These are phyloP conservation scores for Stichopus chloronotus DNA, from an alignment of 35 echinoderm and acorn worm species.

Conservation along the genomic window DNA sequence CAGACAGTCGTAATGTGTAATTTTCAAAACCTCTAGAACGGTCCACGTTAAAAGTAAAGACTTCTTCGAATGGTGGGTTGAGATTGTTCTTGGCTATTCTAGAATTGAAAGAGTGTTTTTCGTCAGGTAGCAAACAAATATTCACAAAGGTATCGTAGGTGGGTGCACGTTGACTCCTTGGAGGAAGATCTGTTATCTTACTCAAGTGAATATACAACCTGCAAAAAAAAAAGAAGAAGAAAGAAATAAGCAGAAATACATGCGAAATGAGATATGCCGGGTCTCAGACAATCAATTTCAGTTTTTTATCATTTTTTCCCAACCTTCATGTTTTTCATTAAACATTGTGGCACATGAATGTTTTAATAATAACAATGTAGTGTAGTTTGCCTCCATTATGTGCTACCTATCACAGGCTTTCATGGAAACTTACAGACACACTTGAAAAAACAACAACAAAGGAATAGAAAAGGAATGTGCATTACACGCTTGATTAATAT, in stretches of 20 bases:
- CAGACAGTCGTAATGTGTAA: slow-evolving; percentile 58
- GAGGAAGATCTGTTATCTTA: slow-evolving; percentile 59
- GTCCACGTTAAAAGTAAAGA: slow-evolving; percentile 60
- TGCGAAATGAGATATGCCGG: neutral
- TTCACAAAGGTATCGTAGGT: slow-evolving; percentile 63
- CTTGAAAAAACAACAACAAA: too few relatives aligned
- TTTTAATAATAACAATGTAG: too few relatives aligned
- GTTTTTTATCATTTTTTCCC: too few relatives aligned
- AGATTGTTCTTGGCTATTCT: slow-evolving; percentile 56
- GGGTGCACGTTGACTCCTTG: slow-evolving; percentile 44
- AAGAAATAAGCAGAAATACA: neutral
- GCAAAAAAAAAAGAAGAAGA: neutral
- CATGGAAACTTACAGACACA: too few relatives aligned
- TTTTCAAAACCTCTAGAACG: slow-evolving; percentile 47
- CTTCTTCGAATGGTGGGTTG: slow-evolving; percentile 67
- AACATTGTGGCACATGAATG: too few relatives aligned
- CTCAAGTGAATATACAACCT: slow-evolving; percentile 57
- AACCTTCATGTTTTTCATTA: too few relatives aligned
- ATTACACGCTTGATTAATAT: too few relatives aligned
- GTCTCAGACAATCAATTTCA: too few relatives aligned
- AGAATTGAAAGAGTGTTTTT: slow-evolving; percentile 56
- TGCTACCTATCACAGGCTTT: too few relatives aligned
- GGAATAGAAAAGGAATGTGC: too few relatives aligned
- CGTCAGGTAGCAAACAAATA: slow-evolving; percentile 62
- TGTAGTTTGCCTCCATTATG: too few relatives aligned